These are phyloP conservation scores for Spodoptera exigua DNA, from an alignment of 2,888 invertebrate genomes.

Conservation along the genomic window DNA sequence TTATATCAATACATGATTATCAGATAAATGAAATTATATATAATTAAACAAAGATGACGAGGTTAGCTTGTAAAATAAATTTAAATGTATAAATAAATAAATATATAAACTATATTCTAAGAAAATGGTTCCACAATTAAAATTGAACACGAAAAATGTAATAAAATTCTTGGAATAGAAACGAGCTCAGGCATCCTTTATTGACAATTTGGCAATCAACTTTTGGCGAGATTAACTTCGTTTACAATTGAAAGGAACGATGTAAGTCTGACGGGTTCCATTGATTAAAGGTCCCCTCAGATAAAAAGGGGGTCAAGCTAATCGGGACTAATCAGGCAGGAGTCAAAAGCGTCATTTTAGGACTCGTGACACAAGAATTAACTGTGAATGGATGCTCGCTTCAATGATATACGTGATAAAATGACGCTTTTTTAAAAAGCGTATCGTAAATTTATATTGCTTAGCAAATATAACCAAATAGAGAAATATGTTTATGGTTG, in stretches of 20 bases:
- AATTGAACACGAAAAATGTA: conserved; percentile 5
- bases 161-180: conserved; percentile 25
- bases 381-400: conserved; percentile 3
- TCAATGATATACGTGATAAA: not conserved
- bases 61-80: too few relatives aligned
- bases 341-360: conserved; percentile 19
- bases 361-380: conserved; percentile 10
- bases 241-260: conserved; percentile 48
- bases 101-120: not conserved
- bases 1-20: too few relatives aligned
- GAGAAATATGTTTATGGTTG: too few relatives aligned
- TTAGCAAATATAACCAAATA: too few relatives aligned
- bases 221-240: conserved; percentile 47
- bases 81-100: too few relatives aligned
- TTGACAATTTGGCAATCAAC: conserved; percentile 52
- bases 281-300: conserved; percentile 48
- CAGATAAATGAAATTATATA: too few relatives aligned
- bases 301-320: conserved; percentile 42
- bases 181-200: conserved; percentile 22
- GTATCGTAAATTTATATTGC: too few relatives aligned
- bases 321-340: conserved; percentile 33
- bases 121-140: conserved; percentile 19
- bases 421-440: not conserved
- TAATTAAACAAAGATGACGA: too few relatives aligned
- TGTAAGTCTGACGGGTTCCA: conserved; percentile 33